These are phyloP conservation scores for Seriola quinqueradiata DNA, from an alignment of 2,113 vertebrate species.

Conservation along the genomic window DNA sequence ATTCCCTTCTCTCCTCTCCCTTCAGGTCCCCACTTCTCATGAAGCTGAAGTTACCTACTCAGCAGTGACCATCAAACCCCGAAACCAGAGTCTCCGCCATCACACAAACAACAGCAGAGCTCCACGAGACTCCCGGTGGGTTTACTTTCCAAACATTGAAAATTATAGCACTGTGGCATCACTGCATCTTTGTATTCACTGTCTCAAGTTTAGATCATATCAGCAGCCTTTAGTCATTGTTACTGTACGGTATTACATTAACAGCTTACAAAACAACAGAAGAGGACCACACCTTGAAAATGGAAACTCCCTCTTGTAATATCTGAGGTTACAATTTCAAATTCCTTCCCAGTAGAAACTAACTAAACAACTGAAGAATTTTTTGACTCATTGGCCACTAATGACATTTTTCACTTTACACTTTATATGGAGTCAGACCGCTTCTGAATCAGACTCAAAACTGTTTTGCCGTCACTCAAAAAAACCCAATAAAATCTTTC, in stretches of 20 bases:
- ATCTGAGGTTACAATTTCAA: no score
- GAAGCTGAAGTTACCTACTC: constrained; percentile 63
- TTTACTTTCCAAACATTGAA: not conserved
- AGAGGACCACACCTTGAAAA: not conserved
- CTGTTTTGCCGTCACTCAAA: not conserved
- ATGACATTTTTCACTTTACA: no score
- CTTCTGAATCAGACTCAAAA: no score
- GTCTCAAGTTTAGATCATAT: not conserved
- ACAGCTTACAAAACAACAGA: not conserved
- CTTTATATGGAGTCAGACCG: no score
- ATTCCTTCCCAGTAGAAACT: no score
- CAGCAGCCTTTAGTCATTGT: not conserved
- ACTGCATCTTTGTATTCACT: not conserved
- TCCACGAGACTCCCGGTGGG: constrained; percentile 22
- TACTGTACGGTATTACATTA: not conserved
- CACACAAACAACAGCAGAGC: not conserved
- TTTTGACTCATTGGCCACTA: no score
- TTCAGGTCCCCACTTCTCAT: constrained; percentile 12
- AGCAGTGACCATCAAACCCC: constrained; percentile 54
- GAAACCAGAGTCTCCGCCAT: not conserved
- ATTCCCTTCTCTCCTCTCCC: not conserved
- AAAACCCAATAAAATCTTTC: not conserved
- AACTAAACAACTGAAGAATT: no score
- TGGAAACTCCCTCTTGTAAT: not conserved
- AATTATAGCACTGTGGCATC: not conserved